Base-by-base conservation (phyloP, 1,140 invertebrate species). In the Triops cancriformis region DNA sequence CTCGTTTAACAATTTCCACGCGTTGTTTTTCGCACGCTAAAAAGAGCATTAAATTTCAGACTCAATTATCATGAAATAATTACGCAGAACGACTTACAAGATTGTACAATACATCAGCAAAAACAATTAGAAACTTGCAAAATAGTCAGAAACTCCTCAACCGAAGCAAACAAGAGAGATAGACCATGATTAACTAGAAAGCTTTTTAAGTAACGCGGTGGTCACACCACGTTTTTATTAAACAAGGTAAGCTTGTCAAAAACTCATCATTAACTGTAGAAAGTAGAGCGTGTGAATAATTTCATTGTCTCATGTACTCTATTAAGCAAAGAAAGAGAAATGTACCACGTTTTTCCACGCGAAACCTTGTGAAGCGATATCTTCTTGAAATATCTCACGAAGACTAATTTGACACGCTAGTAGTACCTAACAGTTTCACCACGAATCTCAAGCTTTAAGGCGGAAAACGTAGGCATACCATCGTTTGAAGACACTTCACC, bases 1-100 rank as follows among this genome's bases (percentile, higher is more conserved):
- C 89, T 43, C 90, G 85, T 76, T 90, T 84, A 1, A 87, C 85
- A 1, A 90, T 89, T 11, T 90, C 88, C 42, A 88, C 83, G 26
- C 88, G 85, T 73, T 91, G 80, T 77, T 91, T 89, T 81, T 92
- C 89, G 82, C 91, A 93, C 80, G 90, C 91, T 84, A 86, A 10
- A 79, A 81, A 77, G 79, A 45, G 28, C 42, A 77, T 45, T 78
- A 79, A 79, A 75, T 73, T 27, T 31, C 73, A 77, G 73, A 73
- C 26, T 73, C 6, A 73, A 80, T 37, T 73, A 72, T 27, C 23
- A 10, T 79, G 45, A 64, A 79, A 23, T 3, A 72, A 79, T 43
- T 41, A 14, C 51, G n/a, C 11, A 11, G 14, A 27, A 23, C 5
- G 79, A 72, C 4, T n/a, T 64, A 6, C 14, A 64, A 10, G 10